Evolutionary conservation across 2,797 vertebrate species (phyloP), one percentile per base, ranked within the genome.

Genomic region (Rachycentron canadum): DNA sequence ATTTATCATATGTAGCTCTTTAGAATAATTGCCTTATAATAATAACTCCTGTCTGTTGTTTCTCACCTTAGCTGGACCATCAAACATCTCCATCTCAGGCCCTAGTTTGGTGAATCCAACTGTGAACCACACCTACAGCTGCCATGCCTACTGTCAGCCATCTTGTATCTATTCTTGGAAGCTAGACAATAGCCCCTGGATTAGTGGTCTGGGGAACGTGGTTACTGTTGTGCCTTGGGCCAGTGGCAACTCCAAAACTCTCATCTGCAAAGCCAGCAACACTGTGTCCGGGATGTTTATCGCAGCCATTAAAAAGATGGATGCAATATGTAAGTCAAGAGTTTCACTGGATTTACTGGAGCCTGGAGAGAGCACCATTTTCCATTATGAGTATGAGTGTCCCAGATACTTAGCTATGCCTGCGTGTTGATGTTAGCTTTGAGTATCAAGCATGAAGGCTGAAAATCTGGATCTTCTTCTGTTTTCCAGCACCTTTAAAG

Each of bases 201-300:
- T 89, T 0, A n/a, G 47, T 0, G 66, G 53, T 5, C 61, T 83
- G 19, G 85, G 89, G 21, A 91, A 90, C 0, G 79, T 88, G 7
- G 25, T 93, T 19, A 72, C 81, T 1, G 9, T 93, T 19, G 83
- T 58, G 10, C 84, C 83, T 23, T 17, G 3, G 41, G 74, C 87
- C 16, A 26, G 12, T n/a, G 67, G 76, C 14, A 23, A 8, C 13
- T 69, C 40, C 9, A 70, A 60, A 49, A 16, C 25, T 1, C 41
- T 92, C 41, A 40, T 65, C 47, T 93, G 90, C 63, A 88, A 85
- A 78, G 91, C 90, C 56, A 71, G 23, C 68, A 92, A 90, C 23
- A 62, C 7, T 1, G 36, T 90, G 3, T 91, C 91, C 2, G 80
- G 86, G 25, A 26, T 90, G 57, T 90, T 80, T 43, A 52, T 9